A percentile compares a stretch with the other conserved stretches of the same genome.
Evolutionary conservation across 1,140 invertebrate species (phyloP).

Genomic region (Protaetia brevitarsis): DNA sequence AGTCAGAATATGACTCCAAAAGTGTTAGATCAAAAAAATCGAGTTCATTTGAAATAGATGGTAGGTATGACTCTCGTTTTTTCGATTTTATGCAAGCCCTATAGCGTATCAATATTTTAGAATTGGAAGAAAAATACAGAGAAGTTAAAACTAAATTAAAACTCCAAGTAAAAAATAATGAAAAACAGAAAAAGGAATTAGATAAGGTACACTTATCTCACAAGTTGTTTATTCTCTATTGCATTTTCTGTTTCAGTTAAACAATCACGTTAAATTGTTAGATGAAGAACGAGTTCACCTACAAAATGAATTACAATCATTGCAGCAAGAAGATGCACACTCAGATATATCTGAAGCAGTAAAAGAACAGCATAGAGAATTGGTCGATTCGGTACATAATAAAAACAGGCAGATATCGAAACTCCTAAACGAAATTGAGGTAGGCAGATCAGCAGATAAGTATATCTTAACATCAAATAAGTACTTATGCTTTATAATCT

Average conservation of each 20-base stretch:
- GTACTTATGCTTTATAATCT: slow-evolving; percentile 7
- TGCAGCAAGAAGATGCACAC: slow-evolving; percentile 47
- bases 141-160: slow-evolving; percentile 53
- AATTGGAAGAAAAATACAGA: slow-evolving; percentile 48
- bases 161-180: slow-evolving; percentile 51
- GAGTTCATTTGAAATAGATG: slow-evolving; percentile 35
- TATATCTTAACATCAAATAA: slow-evolving; percentile 40
- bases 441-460: slow-evolving; percentile 31
- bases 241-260: slow-evolving; percentile 42
- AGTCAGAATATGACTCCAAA: slow-evolving; percentile 35
- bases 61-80: slow-evolving; percentile 27
- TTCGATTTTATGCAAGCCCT: slow-evolving; percentile 68
- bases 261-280: slow-evolving; percentile 51
- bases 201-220: slow-evolving; percentile 27
- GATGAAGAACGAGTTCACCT: slow-evolving; percentile 52
- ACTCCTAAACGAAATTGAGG: slow-evolving; percentile 61
- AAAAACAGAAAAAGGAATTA: slow-evolving; percentile 44
- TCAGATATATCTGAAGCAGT: slow-evolving; percentile 49
- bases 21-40: slow-evolving; percentile 36
- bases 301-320: slow-evolving; percentile 47
- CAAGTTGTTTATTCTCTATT: background rate
- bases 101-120: slow-evolving; percentile 33
- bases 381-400: slow-evolving; percentile 54
- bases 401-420: slow-evolving; percentile 69
- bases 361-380: slow-evolving; percentile 48